A percentile compares a stretch with the other conserved stretches of the same genome.
Evolutionary conservation across 2,113 vertebrate genomes (phyloP).

Genomic region (Thinocorus orbignyianus): DNA sequence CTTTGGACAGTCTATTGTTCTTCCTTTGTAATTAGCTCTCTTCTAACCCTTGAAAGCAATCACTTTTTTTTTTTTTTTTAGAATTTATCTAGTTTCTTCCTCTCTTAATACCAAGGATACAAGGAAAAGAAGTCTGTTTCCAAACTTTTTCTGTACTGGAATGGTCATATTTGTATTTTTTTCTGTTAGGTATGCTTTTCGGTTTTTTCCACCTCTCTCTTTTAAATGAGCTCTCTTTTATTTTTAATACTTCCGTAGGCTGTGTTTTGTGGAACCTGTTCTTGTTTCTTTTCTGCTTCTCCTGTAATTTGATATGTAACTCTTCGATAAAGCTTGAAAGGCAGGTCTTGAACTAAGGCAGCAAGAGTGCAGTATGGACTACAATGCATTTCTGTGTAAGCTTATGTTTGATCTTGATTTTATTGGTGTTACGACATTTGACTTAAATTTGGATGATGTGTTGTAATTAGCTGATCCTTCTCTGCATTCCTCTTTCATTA

Average conservation of each 20-base stretch:
- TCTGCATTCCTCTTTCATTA: neutral
- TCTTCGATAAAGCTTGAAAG: neutral
- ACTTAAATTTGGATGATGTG: neutral
- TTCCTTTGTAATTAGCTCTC: neutral
- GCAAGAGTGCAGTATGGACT: neutral
- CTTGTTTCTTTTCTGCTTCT: neutral
- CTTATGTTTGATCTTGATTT: neutral
- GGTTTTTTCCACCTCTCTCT: rapidly evolving
- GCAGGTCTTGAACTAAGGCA: neutral
- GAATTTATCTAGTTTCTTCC: neutral
- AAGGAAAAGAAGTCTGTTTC: neutral
- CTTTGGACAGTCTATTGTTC: neutral
- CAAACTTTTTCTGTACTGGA: neutral
- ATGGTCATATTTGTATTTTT: neutral
- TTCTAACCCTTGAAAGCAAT: neutral
- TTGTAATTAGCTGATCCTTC: neutral
- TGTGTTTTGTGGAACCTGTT: neutral
- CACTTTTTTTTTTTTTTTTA: neutral
- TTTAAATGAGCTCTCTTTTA: neutral
- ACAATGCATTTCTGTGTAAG: neutral
- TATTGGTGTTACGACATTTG: neutral
- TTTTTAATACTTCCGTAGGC: neutral
- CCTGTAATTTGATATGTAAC: neutral
- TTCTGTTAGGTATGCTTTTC: too few species aligned
- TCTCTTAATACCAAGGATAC: neutral